Conservation (phyloP, 2,113 vertebrate genomes). For the Silurus asotus region DNA sequence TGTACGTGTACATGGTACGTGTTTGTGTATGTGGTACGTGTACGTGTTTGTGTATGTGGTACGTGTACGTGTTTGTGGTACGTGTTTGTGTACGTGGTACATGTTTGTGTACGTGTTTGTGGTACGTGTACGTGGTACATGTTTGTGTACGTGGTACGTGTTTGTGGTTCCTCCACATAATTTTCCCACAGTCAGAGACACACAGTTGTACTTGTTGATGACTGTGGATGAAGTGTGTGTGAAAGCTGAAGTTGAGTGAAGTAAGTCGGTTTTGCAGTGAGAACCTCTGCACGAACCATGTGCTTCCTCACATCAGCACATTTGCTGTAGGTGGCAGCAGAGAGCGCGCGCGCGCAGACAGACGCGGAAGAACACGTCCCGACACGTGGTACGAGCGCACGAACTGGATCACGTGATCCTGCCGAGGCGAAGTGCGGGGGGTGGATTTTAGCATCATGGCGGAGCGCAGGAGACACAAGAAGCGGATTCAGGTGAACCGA, state of each 20-base stretch:
- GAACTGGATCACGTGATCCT: conserved; percentile 63
- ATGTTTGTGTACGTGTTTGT: too few relatives aligned
- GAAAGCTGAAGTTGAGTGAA: conserved; percentile 75
- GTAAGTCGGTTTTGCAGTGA: conserved; percentile 86
- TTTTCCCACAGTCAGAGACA: too few relatives aligned
- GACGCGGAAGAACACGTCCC: neutral
- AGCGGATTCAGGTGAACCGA: conserved; percentile 87
- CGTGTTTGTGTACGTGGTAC: too few relatives aligned
- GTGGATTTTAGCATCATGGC: conserved; percentile 90
- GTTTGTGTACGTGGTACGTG: too few relatives aligned
- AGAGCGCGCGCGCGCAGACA: neutral
- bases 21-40: too few relatives aligned
- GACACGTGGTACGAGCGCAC: conserved; percentile 19
- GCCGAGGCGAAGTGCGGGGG: conserved; percentile 67
- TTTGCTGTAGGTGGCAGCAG: neutral
- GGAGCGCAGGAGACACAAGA: conserved; percentile 95
- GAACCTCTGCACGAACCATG: conserved; percentile 82
- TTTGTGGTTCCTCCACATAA: too few relatives aligned
- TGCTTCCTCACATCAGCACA: conserved; percentile 83
- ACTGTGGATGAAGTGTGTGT: too few relatives aligned
- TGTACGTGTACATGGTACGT: too few relatives aligned
- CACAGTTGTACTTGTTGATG: too few relatives aligned
- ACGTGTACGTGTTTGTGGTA: too few relatives aligned
- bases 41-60: too few relatives aligned
- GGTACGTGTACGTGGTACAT: too few relatives aligned